These are phyloP conservation scores for human (Homo sapiens) DNA, from an alignment of 2,113 vertebrate species.

Conservation along the genomic window GRCh38 chr6:6720501-6721000, in stretches of 20 bases:
- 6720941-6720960: background rate
- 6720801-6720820: fast-evolving
- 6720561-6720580: background rate
- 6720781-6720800: background rate
- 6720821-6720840: background rate
- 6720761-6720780: background rate
- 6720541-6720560: background rate
- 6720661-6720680: background rate
- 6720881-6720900: background rate
- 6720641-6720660: background rate
- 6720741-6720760: background rate
- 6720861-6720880: background rate
- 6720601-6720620: background rate
- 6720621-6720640: background rate
- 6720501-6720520: background rate
- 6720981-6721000: background rate
- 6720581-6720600: background rate
- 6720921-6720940: background rate
- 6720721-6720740: background rate
- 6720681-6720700: background rate
- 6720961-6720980: background rate
- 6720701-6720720: background rate
- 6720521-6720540: background rate
- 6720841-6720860: background rate
- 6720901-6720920: background rate